Percentiles rank a stretch among this genome's conserved stretches.
Conservation (phyloP, 2,113 vertebrate species). For the Miniopterus natalensis region DNA sequence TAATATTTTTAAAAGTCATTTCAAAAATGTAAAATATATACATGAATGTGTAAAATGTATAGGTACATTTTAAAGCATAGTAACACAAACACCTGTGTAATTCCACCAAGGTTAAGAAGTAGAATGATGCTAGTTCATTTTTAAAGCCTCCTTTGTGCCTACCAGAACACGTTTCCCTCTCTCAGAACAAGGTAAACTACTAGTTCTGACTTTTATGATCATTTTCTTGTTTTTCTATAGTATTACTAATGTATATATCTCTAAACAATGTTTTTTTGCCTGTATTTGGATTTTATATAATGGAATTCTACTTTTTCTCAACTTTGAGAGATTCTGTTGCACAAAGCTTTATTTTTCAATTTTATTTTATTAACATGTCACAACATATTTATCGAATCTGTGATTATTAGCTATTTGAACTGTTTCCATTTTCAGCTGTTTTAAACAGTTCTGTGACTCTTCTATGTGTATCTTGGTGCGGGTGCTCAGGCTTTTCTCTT, state of each 20-base stretch:
- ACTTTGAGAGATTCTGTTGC: neutral
- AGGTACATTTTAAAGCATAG: neutral
- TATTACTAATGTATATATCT: neutral
- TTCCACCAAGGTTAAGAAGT: conserved; percentile 36
- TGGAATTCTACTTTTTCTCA: conserved; percentile 47
- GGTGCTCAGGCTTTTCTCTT: conserved; percentile 8
- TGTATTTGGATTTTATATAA: neutral
- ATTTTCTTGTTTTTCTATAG: conserved; percentile 36
- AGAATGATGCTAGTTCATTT: conserved; percentile 16
- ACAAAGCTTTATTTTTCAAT: conserved; percentile 34
- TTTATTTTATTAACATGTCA: conserved; percentile 42
- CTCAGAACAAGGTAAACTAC: conserved; percentile 16
- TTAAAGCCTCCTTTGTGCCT: neutral
- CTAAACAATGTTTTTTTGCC: conserved; percentile 53
- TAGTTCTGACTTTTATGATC: neutral
- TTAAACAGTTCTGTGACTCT: neutral
- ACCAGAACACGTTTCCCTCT: neutral
- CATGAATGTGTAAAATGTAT: neutral
- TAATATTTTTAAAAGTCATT: conserved; percentile 55
- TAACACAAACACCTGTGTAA: conserved; percentile 35
- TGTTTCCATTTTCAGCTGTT: conserved; percentile 6
- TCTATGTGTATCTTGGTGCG: neutral
- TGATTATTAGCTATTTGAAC: conserved; percentile 8
- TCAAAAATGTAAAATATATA: conserved; percentile 7
- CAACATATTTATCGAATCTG: neutral